These are phyloP conservation scores for Cavia porcellus DNA, from an alignment of 2,113 vertebrate species.

Conservation along the genomic window DNA sequence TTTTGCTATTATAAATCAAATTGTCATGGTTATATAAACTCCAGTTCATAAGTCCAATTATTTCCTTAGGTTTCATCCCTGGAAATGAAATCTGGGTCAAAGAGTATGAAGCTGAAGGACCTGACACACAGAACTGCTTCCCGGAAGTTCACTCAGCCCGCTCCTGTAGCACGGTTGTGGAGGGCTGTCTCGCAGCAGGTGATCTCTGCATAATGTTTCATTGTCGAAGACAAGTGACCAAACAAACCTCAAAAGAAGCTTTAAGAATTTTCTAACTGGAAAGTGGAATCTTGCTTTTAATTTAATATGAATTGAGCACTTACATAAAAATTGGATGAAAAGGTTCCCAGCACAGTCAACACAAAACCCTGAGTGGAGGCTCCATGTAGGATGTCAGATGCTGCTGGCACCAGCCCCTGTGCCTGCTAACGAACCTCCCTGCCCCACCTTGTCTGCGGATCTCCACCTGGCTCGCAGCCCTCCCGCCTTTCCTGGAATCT, in stretches of 20 bases:
- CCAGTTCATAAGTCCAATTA: neutral
- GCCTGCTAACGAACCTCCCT: neutral
- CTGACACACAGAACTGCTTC: neutral
- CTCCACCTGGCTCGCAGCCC: neutral
- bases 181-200: neutral
- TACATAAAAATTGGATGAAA: neutral
- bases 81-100: constrained; percentile 19
- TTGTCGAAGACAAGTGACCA: neutral
- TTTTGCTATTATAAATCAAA: neutral
- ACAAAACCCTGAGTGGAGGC: neutral
- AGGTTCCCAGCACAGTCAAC: constrained; percentile 1
- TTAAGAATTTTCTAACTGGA: neutral
- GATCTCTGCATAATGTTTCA: neutral
- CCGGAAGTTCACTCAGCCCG: neutral
- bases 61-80: neutral
- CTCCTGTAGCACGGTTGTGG: rapidly evolving
- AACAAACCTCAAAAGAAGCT: neutral
- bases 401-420: neutral
- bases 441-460: neutral
- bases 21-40: neutral
- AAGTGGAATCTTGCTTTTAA: constrained; percentile 51
- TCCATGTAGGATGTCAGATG: rapidly evolving
- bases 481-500: neutral
- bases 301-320: neutral
- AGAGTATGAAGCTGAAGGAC: neutral